Base-by-base conservation (phyloP, 2,797 vertebrate genomes). In the Odontamblyopus rebecca region DNA sequence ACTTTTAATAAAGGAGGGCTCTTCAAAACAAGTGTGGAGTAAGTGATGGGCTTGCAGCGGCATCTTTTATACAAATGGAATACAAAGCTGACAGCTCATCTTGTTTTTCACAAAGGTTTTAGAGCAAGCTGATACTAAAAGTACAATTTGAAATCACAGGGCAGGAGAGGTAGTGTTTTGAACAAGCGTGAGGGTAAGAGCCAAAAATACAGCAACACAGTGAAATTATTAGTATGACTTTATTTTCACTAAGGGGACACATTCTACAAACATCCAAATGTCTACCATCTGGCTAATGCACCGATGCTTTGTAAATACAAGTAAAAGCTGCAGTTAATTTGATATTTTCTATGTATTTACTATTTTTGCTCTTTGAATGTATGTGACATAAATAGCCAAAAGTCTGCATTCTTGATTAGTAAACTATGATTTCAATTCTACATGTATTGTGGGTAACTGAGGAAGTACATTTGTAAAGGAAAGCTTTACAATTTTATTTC, bases 31-130 rank as follows among this genome's bases (percentile, higher is more conserved):
- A 23, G 51, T 35, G 29, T 67, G 35, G 32, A 23, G 29, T 53
- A 35, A 29, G 51, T 32, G 19, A 56, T 68, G 12, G 32, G 50
- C 29, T 66, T 66, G 64, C 19, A 30, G 35, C 19, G 8, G 35
- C 62, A 48, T 66, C 63, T 51, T 66, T 66, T 48, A 64, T 16
- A 29, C n/a, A 50, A 44, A 64, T 48, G 11, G 38, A 64, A 16
- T 44, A 27, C 38, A 51, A 66, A 66, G 44, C 26, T 7, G 63
- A 48, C 41, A 65, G 41, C 63, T 48, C 38, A 50, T 66, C 44
- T 44, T 48, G 38, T 64, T 26, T 15, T 64, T 27, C 23, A 64
- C 41, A 64, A 64, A 64, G 62, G 23, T 44, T 64, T 44, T 44
- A 4, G n/a, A 44, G 23, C 3, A 41, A 60, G 27, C 60, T 44